A percentile compares a stretch with the other conserved stretches of the same genome.
Evolutionary conservation across 92 coral and sea anemone species (phyloP).

Genomic region (Paragorgia papillata): DNA sequence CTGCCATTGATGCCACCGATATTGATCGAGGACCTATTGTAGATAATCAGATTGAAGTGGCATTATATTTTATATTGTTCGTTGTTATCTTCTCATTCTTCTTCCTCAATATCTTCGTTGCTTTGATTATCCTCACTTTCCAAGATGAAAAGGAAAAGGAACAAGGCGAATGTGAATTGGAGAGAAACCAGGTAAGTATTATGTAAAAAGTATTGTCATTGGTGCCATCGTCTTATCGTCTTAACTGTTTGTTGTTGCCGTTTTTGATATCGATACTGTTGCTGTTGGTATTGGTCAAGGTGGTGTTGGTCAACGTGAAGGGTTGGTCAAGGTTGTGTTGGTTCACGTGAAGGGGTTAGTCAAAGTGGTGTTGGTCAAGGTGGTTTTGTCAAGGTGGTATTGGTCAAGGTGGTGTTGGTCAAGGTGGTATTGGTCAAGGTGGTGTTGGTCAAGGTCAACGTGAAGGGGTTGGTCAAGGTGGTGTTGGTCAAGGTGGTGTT

Average conservation of each 20-base stretch:
- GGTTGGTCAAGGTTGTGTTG: too few relatives aligned
- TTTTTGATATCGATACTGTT: neutral
- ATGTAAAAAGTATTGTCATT: neutral
- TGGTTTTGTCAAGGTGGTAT: neutral
- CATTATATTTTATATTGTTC: conserved; percentile 87
- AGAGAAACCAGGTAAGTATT: conserved; percentile 84
- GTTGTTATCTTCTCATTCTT: conserved; percentile 96
- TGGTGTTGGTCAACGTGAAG: too few relatives aligned
- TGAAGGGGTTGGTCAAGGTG: too few relatives aligned
- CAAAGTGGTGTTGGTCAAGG: too few relatives aligned
- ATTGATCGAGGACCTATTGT: conserved; percentile 90
- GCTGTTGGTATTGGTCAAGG: too few relatives aligned
- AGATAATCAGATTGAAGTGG: conserved; percentile 87
- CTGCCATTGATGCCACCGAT: conserved; percentile 90
- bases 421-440: too few relatives aligned
- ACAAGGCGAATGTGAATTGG: conserved; percentile 96
- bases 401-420: too few relatives aligned
- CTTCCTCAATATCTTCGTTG: conserved; percentile 97
- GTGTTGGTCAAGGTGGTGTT: too few relatives aligned
- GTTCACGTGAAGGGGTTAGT: neutral
- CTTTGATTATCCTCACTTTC: conserved; percentile 94
- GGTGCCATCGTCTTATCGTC: too few relatives aligned
- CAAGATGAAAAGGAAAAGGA: conserved; percentile 98
- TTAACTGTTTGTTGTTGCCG: neutral
- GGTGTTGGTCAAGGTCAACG: too few relatives aligned